Base-by-base conservation (phyloP, 2,888 invertebrate genomes). In the Dastarcus helophoroides region DNA sequence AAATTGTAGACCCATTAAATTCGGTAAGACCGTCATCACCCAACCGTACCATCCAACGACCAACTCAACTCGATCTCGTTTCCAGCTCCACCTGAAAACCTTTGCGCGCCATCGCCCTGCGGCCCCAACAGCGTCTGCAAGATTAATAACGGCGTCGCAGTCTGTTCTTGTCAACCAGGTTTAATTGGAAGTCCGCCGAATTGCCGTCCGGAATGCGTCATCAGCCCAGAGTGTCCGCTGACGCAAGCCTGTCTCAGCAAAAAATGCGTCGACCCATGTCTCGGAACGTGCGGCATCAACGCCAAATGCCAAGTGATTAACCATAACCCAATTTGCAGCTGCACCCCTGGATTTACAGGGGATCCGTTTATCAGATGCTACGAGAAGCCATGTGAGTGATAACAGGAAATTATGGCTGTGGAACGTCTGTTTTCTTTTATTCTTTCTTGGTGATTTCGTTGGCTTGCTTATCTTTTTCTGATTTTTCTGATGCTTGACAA, bases 261-360 rank as follows among this genome's bases (percentile, higher is more conserved):
- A 45, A 80, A 79, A 60, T 89, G 88, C 52, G 60, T 72, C 28
- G 74, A 86, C 58, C 85, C 86, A n/a, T 86, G 82, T 47, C 73
- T 71, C 22, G 85, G 83, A 38, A 72, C 79, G 7, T 86, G 85
- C 57, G 85, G 84, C 14, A 58, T 76, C 5, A 68, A 68, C 47
- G 78, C 85, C n/a, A 60, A 68, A 31, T 86, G 85, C 55, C 71
- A 73, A 48, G 78, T 81, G n/a, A 70, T 81, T 7, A 81, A 80
- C 53, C 85, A 85, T 53, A 79, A 76, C 56, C 81, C 84, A 1
- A 78, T 80, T 49, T 86, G 86, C 53, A 76, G 74, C 31, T 86
- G 86, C 52, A 68, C 73, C 3, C 60, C 64, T 29, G 73, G 74
- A 25, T 74, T 69, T 41, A 75, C 72, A 10, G 85, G 86, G 29